Evolutionary conservation across 2,888 invertebrate genomes (phyloP).

Genomic region (Torymus texanus): DNA sequence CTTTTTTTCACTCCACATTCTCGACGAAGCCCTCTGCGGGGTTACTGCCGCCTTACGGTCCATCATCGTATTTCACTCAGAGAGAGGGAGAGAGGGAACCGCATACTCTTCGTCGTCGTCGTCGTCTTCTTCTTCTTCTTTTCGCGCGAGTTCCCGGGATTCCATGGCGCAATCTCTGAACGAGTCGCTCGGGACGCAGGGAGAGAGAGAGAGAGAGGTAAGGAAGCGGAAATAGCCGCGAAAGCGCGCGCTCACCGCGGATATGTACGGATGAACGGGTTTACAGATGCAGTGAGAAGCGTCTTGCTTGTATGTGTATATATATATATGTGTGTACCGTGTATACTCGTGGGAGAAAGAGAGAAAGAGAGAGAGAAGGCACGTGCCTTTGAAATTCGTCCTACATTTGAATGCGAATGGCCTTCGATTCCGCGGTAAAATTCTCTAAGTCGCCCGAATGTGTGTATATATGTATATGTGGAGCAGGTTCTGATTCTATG

Average conservation of each 20-base stretch:
- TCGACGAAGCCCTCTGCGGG: background rate
- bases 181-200: background rate
- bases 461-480: too few species aligned
- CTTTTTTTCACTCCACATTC: background rate
- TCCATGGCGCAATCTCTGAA: conserved; percentile 28
- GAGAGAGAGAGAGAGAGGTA: conserved; percentile 47
- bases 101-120: background rate
- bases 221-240: conserved; percentile 52
- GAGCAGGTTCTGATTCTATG: background rate
- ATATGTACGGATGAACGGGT: conserved; percentile 16
- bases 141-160: conserved; percentile 13
- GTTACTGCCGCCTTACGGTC: background rate
- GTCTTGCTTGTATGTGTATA: background rate
- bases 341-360: background rate
- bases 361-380: too few species aligned
- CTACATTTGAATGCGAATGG: conserved; percentile 39
- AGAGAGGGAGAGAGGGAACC: too few species aligned
- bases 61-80: conserved; percentile 26
- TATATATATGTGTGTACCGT: background rate
- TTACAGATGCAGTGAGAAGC: conserved; percentile 10
- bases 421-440: conserved; percentile 33
- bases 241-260: background rate
- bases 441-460: conserved; percentile 4
- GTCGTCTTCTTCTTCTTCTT: background rate
- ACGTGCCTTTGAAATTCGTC: conserved; percentile 33